Base-by-base conservation (phyloP, 2,888 invertebrate genomes). In the Gisinianus flammeolus region DNA sequence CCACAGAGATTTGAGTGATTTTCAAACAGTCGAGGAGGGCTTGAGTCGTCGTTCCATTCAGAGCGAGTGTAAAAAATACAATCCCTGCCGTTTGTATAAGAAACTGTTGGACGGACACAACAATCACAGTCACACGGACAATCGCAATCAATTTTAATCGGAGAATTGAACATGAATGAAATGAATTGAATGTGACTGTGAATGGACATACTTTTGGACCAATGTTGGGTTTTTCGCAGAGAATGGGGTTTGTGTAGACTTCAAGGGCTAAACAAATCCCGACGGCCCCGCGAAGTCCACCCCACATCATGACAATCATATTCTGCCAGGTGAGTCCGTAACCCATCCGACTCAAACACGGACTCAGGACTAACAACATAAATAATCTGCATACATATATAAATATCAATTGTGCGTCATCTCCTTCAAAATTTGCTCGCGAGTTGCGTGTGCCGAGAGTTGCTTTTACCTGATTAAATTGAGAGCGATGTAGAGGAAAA, bases 271-370 rank as follows among this genome's bases (percentile, higher is more conserved):
- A 86, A 70, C 90, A 90, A 28, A 91, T 86, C 0, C 90, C 90
- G 16, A 91, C 87, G 0, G 91, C 90, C 0, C 91, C 91, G 30
- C 91, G 86, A 10, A 91, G 85, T 0, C 91, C 91, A 24, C 91
- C 90, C 91, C 91, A 91, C 2, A 90, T 89, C 84, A 90, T 89
- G 3, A 91, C 89, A 83, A 90, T 86, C 78, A 88, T 89, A 77
- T 90, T 89, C 81, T 89, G 88, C 90, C 91, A 90, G 0, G 88
- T 87, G 85, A 91, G 87, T 0, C 90, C 90, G 82, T 91, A 91
- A 0, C 91, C 91, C 1, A 90, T 86, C 19, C 87, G 88, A 28
- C 87, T 87, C 30, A 91, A 86, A 0, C 90, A 76, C 0, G 90
- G 91, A 69, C 88, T 89, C 86, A 91, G 88, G 0, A 88, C 84